These are phyloP conservation scores for Leuciscus waleckii DNA, from an alignment of 2,797 vertebrate genomes.

Conservation along the genomic window DNA sequence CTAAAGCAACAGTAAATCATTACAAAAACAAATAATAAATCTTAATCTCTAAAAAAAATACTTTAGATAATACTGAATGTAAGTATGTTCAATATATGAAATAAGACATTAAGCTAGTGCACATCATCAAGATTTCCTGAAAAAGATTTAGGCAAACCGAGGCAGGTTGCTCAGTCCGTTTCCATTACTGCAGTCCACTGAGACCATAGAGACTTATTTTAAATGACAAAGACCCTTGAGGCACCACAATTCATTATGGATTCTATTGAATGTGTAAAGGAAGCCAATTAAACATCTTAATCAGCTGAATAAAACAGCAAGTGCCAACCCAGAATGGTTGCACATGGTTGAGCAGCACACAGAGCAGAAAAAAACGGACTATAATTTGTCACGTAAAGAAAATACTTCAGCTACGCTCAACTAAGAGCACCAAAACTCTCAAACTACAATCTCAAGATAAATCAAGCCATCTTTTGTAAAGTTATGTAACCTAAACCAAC, in stretches of 20 bases:
- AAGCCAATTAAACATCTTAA: constrained; percentile 44
- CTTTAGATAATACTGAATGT: not conserved
- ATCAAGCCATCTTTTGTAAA: not conserved
- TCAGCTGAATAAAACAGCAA: constrained; percentile 26
- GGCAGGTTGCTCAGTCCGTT: not conserved
- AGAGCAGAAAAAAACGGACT: not conserved
- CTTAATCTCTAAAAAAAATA: not conserved
- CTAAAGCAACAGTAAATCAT: not conserved
- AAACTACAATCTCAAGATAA: not conserved
- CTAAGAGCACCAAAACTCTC: not conserved
- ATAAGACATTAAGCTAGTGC: too few species aligned
- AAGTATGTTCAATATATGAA: not conserved
- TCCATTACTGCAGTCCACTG: constrained; percentile 3
- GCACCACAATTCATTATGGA: constrained; percentile 38
- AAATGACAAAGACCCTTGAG: constrained; percentile 26
- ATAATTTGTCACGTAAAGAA: not conserved
- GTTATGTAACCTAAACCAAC: too few species aligned
- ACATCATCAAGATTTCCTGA: not conserved
- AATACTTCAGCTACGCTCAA: not conserved
- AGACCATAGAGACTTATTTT: constrained; percentile 10
- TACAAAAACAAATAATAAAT: not conserved
- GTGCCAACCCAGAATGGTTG: not conserved
- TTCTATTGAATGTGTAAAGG: constrained; percentile 44
- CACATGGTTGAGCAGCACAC: not conserved
- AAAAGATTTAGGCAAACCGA: not conserved